Conservation (phyloP, 2,797 vertebrate genomes). For the Hoplostethus mediterraneus region DNA sequence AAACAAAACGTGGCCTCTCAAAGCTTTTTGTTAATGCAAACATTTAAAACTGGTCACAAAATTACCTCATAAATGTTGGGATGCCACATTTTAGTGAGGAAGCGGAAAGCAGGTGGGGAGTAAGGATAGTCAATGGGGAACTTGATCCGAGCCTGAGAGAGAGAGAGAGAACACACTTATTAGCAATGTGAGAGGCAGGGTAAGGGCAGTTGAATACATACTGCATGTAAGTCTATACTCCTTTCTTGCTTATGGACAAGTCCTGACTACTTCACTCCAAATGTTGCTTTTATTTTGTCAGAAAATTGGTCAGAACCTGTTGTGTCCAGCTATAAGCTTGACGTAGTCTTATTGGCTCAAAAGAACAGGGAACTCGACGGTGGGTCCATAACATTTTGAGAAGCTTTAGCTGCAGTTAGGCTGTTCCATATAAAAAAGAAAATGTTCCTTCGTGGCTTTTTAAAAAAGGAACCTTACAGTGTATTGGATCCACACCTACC, state of each 20-base stretch:
- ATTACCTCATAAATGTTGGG: constrained; percentile 95
- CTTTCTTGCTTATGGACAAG: constrained; percentile 18
- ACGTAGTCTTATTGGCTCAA: neutral
- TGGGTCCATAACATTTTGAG: neutral
- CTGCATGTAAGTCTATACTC: constrained; percentile 2
- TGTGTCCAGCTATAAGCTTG: neutral
- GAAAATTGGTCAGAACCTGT: neutral
- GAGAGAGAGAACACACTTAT: constrained; percentile 33
- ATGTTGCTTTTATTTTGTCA: neutral
- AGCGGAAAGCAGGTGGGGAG: constrained; percentile 92
- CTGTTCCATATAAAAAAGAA: too few relatives aligned
- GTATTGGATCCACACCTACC: neutral
- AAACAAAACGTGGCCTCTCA: too few relatives aligned
- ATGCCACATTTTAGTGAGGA: constrained; percentile 97
- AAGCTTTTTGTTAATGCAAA: too few relatives aligned
- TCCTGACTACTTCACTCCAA: constrained; percentile 32
- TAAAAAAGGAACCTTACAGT: neutral
- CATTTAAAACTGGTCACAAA: neutral
- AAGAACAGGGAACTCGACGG: neutral
- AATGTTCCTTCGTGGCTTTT: neutral
- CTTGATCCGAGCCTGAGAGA: constrained; percentile 89
- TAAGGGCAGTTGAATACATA: neutral
- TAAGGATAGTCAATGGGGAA: constrained; percentile 95
- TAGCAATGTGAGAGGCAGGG: constrained; percentile 19
- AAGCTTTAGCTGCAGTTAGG: too few relatives aligned